Conservation (phyloP, 2,888 invertebrate species). For the Pharmacophagus antenor region DNA sequence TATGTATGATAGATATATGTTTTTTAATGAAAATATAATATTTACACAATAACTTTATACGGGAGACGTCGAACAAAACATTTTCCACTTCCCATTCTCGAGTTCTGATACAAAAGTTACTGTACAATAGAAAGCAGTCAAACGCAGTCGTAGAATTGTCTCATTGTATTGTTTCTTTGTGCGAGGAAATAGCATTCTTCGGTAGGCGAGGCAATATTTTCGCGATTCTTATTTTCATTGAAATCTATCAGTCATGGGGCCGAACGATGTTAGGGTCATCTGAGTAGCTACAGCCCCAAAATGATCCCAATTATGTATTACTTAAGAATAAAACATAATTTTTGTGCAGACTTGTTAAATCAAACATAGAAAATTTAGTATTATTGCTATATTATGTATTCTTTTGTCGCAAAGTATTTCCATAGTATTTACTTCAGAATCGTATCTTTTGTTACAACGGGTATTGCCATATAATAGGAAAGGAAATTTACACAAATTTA, state of each 20-base stretch:
- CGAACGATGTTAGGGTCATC: slow-evolving; percentile 33
- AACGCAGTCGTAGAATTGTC: slow-evolving; percentile 35
- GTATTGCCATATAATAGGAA: too few relatives aligned
- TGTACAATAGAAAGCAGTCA: slow-evolving; percentile 25
- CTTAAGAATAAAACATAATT: neutral
- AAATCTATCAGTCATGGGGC: slow-evolving; percentile 40
- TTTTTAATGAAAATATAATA: too few relatives aligned
- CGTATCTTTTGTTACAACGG: too few relatives aligned
- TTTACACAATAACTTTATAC: neutral
- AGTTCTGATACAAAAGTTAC: slow-evolving; percentile 8
- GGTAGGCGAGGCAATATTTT: slow-evolving; percentile 59
- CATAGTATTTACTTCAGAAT: too few relatives aligned
- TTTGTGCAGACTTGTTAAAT: too few relatives aligned
- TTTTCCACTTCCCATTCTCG: slow-evolving; percentile 12
- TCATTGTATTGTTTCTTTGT: slow-evolving; percentile 37
- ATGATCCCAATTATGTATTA: neutral
- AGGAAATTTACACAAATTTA: too few relatives aligned
- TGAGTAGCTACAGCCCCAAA: neutral
- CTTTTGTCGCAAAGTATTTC: too few relatives aligned
- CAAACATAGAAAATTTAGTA: too few relatives aligned
- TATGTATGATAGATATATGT: too few relatives aligned
- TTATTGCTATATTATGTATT: too few relatives aligned
- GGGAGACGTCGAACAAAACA: slow-evolving; percentile 5
- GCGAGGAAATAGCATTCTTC: slow-evolving; percentile 41
- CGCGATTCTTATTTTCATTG: slow-evolving; percentile 43